phyloP scores from a whole-genome alignment of 2,797 vertebrate genomes.

The Columba guinea region DNA sequence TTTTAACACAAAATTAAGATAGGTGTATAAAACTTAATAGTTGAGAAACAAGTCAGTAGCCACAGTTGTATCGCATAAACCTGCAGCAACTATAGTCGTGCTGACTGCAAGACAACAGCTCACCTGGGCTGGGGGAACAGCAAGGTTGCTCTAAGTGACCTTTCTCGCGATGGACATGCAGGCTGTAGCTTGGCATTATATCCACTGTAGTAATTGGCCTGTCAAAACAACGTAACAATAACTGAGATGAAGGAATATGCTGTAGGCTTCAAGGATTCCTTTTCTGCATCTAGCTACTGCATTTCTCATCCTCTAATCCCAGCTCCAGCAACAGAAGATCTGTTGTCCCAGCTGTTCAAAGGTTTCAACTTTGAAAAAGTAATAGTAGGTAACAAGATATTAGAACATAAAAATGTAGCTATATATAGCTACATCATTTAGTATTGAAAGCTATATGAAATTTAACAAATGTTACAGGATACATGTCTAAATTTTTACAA shows the following conservation, averaged over 20 bases:
- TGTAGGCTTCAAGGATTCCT: not conserved
- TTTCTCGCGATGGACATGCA: not conserved
- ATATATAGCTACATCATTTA: not conserved
- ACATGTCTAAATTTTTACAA: not conserved
- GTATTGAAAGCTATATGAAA: not conserved
- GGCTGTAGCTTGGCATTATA: not conserved
- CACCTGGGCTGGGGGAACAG: not conserved
- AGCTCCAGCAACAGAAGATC: not conserved
- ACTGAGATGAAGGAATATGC: not conserved
- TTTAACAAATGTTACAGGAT: not conserved
- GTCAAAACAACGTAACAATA: not conserved
- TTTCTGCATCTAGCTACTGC: not conserved
- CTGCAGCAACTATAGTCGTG: accelerated
- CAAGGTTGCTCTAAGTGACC: not conserved
- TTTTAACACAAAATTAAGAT: not conserved
- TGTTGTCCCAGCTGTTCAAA: not conserved
- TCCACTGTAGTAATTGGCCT: not conserved
- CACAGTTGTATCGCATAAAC: not conserved
- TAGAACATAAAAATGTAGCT: not conserved
- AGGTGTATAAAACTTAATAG: not conserved
- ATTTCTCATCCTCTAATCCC: not conserved
- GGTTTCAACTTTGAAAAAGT: not conserved
- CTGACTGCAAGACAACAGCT: not conserved
- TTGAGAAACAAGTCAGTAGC: not conserved
- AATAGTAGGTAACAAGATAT: not conserved